Base-by-base conservation (phyloP, 1,140 invertebrate genomes). In the Drosophila yakuba region DNA sequence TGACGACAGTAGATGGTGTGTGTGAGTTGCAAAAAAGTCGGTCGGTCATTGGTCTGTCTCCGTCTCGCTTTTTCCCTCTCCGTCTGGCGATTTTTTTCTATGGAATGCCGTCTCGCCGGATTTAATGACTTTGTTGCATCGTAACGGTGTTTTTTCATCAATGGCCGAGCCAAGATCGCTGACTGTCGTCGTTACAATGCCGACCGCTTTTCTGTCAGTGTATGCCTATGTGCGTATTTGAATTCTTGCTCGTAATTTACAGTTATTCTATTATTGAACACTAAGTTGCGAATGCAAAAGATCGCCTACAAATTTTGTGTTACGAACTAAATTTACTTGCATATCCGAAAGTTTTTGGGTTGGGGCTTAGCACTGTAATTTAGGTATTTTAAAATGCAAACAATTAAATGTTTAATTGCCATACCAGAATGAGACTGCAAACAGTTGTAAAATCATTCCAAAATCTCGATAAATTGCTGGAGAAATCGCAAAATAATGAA, bases 31-130 rank as follows among this genome's bases (percentile, higher is more conserved):
- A 71, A 88, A 88, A 84, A 84, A 73, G 76, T 88, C 84, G 83
- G 84, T 88, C 82, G 78, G 83, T 82, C 84, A 79, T 80, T 86
- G 81, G 73, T 78, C 47, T 62, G 48, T 15, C 12, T 41, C 63
- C 28, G 14, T 48, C 63, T 47, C 63, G 12, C 48, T 54, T 17
- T 38, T 50, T 36, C 28, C 25, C 45, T 14, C 60, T 44, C 57
- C 39, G 59, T 72, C 71, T 75, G 78, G 58, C 68, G 15, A n/a
- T 38, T 38, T 64, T 68, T 35, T 61, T 71, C 78, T 75, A 78
- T 90, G 85, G 85, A 90, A 90, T 90, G 85, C 55, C 61, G 85
- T 90, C 85, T 90, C 80, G 78, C 86, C 85, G 78, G 78, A 90
- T 90, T 90, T 84, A 89, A 90, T 90, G 84, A 80, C 84, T 83